phyloP scores from a whole-genome alignment of 2,113 vertebrate species.

The Bubo blakistoni region DNA sequence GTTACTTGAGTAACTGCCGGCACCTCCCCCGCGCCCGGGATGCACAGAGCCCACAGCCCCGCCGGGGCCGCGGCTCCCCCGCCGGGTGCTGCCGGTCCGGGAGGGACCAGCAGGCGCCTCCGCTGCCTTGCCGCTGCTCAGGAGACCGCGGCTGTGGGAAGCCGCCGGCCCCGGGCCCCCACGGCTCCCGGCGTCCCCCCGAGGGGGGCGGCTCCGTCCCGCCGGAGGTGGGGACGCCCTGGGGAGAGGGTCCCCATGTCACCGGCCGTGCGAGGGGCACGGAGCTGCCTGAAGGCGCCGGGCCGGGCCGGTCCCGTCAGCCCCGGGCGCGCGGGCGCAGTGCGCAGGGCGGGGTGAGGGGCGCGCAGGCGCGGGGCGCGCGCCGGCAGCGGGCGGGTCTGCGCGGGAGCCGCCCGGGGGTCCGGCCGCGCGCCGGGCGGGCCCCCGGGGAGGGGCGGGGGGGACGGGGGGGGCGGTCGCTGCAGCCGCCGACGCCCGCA shows the following conservation, averaged over 20 bases:
- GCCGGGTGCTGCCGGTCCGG: too few relatives aligned
- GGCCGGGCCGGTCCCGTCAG: background rate
- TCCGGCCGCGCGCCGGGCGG: too few relatives aligned
- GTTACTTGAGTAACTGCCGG: fast-evolving
- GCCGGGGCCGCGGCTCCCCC: too few relatives aligned
- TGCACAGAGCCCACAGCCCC: too few relatives aligned
- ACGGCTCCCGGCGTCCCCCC: too few relatives aligned
- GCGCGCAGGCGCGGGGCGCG: background rate
- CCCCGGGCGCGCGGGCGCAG: background rate
- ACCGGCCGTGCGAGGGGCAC: background rate
- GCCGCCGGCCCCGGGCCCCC: background rate
- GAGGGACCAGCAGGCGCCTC: background rate
- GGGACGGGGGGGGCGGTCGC: too few relatives aligned
- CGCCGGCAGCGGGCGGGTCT: too few relatives aligned
- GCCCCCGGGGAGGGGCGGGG: too few relatives aligned
- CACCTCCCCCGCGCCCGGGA: too few relatives aligned
- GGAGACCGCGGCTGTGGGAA: background rate
- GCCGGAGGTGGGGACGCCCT: too few relatives aligned
- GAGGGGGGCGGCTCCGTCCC: background rate
- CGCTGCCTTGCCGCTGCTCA: background rate
- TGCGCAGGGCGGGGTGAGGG: background rate
- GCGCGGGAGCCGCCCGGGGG: background rate
- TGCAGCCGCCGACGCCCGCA: too few relatives aligned
- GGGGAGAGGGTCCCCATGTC: too few relatives aligned
- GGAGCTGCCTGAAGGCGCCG: background rate